Percentiles rank a stretch among this genome's conserved stretches.
Evolutionary conservation across 2,113 vertebrate genomes (phyloP).

Genomic region (Phrynosoma platyrhinos): DNA sequence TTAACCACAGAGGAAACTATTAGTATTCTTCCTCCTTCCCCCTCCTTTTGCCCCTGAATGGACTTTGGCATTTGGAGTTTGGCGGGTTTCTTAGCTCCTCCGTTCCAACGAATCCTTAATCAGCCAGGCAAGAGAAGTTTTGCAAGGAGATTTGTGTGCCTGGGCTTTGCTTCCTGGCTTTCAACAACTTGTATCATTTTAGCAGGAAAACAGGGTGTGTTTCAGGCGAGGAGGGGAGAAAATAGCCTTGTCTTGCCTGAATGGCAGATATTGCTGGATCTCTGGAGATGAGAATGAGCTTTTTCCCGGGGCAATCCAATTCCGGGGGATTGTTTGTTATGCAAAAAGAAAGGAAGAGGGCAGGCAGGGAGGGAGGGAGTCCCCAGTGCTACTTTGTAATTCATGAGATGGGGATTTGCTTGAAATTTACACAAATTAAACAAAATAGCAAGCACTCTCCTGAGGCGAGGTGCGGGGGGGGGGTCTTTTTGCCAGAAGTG

Average conservation of each 20-base stretch:
- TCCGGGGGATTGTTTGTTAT: conserved; percentile 62
- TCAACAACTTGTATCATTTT: neutral
- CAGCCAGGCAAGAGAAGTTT: neutral
- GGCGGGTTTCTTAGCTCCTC: conserved; percentile 37
- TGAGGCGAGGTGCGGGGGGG: neutral
- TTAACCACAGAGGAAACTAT: conserved; percentile 30
- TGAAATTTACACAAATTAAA: conserved; percentile 60
- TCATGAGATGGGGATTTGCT: conserved; percentile 50
- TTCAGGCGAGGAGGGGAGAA: neutral
- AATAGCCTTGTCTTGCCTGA: conserved; percentile 1
- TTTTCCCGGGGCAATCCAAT: conserved; percentile 38
- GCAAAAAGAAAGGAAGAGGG: conserved; percentile 25
- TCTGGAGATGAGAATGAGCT: neutral
- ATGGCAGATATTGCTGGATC: conserved; percentile 18
- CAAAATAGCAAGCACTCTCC: conserved; percentile 38
- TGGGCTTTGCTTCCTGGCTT: neutral
- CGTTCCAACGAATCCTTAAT: neutral
- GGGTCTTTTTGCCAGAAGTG: neutral
- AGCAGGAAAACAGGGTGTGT: neutral
- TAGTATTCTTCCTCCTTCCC: too few relatives aligned
- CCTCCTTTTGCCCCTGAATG: conserved; percentile 51
- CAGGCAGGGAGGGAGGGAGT: conserved; percentile 41
- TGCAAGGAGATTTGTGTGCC: too few relatives aligned
- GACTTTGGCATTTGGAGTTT: conserved; percentile 59
- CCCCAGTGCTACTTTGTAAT: conserved; percentile 65